Evolutionary conservation across 2,888 invertebrate genomes (phyloP).

Genomic region (Cerastis rubricosa): DNA sequence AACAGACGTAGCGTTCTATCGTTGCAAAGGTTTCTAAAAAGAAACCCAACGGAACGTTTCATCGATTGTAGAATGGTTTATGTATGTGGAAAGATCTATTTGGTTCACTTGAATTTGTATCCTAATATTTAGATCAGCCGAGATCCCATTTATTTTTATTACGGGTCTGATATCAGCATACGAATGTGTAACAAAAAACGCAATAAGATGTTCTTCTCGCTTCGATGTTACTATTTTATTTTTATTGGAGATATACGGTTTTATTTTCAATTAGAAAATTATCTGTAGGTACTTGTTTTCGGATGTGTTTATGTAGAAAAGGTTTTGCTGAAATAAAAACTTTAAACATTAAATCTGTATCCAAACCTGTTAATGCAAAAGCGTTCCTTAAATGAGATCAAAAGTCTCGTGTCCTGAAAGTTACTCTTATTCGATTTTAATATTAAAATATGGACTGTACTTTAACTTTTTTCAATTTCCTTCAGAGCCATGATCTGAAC

Average conservation of each 20-base stretch:
- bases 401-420: neutral
- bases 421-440: neutral
- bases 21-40: conserved; percentile 26
- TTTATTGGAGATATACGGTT: conserved; percentile 48
- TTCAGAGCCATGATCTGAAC: neutral
- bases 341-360: neutral
- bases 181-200: conserved; percentile 81
- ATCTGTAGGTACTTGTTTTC: conserved; percentile 9
- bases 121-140: conserved; percentile 84
- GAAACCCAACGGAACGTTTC: conserved; percentile 37
- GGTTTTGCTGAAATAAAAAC: no score
- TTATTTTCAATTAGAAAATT: conserved; percentile 61
- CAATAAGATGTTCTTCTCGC: conserved; percentile 74
- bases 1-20: conserved; percentile 13
- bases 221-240: conserved; percentile 56
- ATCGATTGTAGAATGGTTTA: conserved; percentile 58
- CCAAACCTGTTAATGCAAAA: neutral
- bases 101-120: conserved; percentile 77
- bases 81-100: conserved; percentile 70
- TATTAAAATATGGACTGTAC: conserved; percentile 11
- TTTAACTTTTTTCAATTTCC: conserved; percentile 14
- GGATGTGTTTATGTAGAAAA: neutral
- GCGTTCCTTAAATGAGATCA: neutral
- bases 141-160: conserved; percentile 86
- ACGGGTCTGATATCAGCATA: conserved; percentile 83